These are phyloP conservation scores for Yponomeuta cagnagella DNA, from an alignment of 2,888 invertebrate genomes.

Conservation along the genomic window DNA sequence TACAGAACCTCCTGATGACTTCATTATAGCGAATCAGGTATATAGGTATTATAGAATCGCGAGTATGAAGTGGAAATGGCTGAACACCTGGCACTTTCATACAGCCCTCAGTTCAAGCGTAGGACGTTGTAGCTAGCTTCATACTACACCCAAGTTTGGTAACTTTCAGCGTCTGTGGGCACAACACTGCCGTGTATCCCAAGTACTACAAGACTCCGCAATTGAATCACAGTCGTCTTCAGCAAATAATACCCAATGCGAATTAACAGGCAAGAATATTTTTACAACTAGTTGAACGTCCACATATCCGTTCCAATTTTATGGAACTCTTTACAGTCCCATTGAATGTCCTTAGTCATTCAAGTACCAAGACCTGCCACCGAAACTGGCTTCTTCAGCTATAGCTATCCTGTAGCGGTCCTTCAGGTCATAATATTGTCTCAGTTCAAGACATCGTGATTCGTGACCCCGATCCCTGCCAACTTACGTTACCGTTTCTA, in stretches of 20 bases:
- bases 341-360: too few relatives aligned
- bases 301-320: too few relatives aligned
- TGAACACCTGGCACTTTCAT: not conserved
- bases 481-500: not conserved
- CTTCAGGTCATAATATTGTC: too few relatives aligned
- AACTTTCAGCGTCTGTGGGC: conserved; percentile 65
- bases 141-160: not conserved
- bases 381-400: too few relatives aligned
- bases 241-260: conserved; percentile 46
- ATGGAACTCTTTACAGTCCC: too few relatives aligned
- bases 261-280: conserved; percentile 42
- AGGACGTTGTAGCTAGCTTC: not conserved
- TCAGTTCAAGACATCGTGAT: too few relatives aligned
- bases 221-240: conserved; percentile 46
- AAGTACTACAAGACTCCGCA: conserved; percentile 56
- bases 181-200: conserved; percentile 62
- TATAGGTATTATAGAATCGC: not conserved
- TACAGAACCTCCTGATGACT: conserved; percentile 66
- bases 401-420: too few relatives aligned
- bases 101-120: not conserved
- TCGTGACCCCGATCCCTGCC: not conserved
- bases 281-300: not conserved
- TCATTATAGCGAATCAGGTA: conserved; percentile 70
- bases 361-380: too few relatives aligned
- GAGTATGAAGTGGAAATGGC: not conserved